A percentile compares a stretch with the other conserved stretches of the same genome.
phyloP scores from a whole-genome alignment of 1,140 invertebrate species.

The Brachystomella parvula region DNA sequence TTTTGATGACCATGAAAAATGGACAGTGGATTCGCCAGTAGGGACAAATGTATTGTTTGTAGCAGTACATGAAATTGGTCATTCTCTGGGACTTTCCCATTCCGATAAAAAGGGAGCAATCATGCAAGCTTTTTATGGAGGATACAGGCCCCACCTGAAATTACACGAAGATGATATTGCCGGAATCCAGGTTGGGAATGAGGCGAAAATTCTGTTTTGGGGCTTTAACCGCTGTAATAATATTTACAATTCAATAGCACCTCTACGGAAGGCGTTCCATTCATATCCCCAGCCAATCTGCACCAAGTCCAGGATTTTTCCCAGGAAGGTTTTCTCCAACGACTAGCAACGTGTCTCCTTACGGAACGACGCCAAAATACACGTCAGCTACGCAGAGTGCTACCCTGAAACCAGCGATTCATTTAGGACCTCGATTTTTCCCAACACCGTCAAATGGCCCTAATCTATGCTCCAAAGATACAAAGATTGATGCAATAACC shows the following conservation, averaged over 20 bases:
- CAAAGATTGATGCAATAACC: not conserved
- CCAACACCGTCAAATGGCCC: not conserved
- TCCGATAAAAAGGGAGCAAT: conserved; percentile 72
- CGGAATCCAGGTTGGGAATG: conserved; percentile 17
- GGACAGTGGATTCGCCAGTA: conserved; percentile 8
- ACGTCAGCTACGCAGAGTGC: not conserved
- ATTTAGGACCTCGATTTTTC: not conserved
- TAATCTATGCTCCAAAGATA: not conserved
- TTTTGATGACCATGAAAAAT: conserved; percentile 71
- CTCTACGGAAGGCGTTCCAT: not conserved
- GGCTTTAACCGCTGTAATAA: not conserved
- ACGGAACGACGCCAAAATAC: not conserved
- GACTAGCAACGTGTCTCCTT: not conserved
- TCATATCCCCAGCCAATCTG: too few relatives aligned
- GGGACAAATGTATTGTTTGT: conserved; percentile 61
- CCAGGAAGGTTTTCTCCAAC: not conserved
- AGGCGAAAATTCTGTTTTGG: not conserved
- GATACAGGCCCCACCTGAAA: not conserved
- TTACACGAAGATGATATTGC: conserved; percentile 26
- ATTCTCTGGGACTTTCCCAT: conserved; percentile 83
- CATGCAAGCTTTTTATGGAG: conserved; percentile 90
- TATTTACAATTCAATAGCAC: not conserved
- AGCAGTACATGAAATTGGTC: conserved; percentile 84
- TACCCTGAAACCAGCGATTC: not conserved
- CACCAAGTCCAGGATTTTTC: not conserved